Evolutionary conservation across 2,888 invertebrate species (phyloP), one percentile per base, ranked within the genome.

Genomic region (Stenodera caucasica): DNA sequence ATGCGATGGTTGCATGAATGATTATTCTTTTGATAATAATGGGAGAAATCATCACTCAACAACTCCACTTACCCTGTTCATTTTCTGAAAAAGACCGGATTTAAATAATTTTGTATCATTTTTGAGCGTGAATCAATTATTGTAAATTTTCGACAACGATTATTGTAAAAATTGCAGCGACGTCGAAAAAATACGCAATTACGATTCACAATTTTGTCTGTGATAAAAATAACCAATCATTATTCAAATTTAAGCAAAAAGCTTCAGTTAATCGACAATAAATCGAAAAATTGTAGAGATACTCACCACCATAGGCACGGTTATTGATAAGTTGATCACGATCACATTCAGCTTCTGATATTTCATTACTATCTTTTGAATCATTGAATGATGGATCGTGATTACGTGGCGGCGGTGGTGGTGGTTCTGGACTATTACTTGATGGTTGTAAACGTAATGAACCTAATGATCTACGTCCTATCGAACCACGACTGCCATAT

Each of bases 351-450:
- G 94, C 94, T 82, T 94, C 94, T 77, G 93, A 94, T 82, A 94
- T 92, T 82, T 94, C 94, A 83, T 94, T 94, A 82, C 94, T 94
- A 81, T 94, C 94, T 84, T 94, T 94, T 79, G 93, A 93, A 81
- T 94, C 94, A 82, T 95, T 94, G 83, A 94, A 94, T 59, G 89
- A 90, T 73, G 84, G 86, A 80, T 91, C 92, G 75, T 92, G 91
- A 81, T 93, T 93, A 78, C 88, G 89, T 77, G 88, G 93, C 73
- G 89, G 94, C 69, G 90, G 94, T 84, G 81, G 88, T 76, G 83
- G 87, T 67, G 83, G 86, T 82, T 84, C 84, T 81, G 83, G 90
- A 77, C 83, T 86, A 70, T 82, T 82, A 60, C 81, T 83, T 63
- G 83, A 81, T 7, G 85, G 85, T 53, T 86, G 83, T 70, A 87